Percentiles rank a stretch among this genome's conserved stretches.
Conservation (phyloP, 2,113 vertebrate species). For the Pseudorasbora parva region DNA sequence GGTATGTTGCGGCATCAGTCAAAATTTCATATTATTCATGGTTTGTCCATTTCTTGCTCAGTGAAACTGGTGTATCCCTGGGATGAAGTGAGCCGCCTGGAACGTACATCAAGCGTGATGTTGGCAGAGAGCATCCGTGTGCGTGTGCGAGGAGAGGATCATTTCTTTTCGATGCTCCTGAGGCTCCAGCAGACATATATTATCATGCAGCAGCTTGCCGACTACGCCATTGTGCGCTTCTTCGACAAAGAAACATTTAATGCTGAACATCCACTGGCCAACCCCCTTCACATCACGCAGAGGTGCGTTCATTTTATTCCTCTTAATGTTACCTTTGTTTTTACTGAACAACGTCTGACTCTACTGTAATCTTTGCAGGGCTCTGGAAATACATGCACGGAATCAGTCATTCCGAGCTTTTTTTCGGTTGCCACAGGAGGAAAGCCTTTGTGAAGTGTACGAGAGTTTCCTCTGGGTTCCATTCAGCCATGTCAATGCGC, state of each 20-base stretch:
- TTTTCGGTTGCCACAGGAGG: conserved; percentile 91
- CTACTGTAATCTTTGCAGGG: conserved; percentile 72
- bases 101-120: conserved; percentile 91
- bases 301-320: conserved; percentile 75
- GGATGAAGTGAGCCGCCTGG: conserved; percentile 92
- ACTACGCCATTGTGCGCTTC: conserved; percentile 90
- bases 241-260: conserved; percentile 96
- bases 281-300: conserved; percentile 93
- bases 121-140: conserved; percentile 94
- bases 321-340: neutral
- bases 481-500: conserved; percentile 86
- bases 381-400: conserved; percentile 88
- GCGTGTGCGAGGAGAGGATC: conserved; percentile 84
- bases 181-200: conserved; percentile 93
- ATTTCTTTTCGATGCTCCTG: conserved; percentile 98
- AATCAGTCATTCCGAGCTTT: conserved; percentile 90
- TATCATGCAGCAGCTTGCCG: conserved; percentile 95
- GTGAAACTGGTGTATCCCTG: conserved; percentile 94
- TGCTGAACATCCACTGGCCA: conserved; percentile 83
- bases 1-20: no score
- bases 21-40: neutral
- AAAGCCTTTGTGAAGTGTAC: conserved; percentile 89
- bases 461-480: conserved; percentile 96
- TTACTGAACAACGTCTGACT: neutral
- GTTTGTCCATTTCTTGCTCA: conserved; percentile 62